These are phyloP conservation scores for Nematolebias whitei DNA, from an alignment of 2,113 vertebrate genomes.

Conservation along the genomic window DNA sequence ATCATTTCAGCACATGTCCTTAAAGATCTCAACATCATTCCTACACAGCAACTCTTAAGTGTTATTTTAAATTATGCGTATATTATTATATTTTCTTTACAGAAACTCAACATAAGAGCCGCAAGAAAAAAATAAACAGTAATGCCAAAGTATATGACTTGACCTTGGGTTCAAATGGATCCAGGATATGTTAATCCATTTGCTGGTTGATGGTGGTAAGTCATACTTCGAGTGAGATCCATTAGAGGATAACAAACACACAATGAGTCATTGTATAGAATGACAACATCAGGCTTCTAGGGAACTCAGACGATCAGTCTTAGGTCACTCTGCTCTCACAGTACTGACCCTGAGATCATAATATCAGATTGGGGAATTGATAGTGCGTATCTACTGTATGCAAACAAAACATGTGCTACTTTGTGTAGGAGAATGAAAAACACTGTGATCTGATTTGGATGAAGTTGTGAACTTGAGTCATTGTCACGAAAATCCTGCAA, in stretches of 20 bases:
- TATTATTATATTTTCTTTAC: constrained; percentile 5
- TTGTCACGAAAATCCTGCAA: not conserved
- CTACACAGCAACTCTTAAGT: constrained; percentile 9
- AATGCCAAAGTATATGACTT: constrained; percentile 34
- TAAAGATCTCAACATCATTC: not conserved
- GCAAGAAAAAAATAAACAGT: not conserved
- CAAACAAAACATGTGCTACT: not conserved
- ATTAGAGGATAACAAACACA: constrained; percentile 61
- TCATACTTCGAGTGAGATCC: constrained; percentile 32
- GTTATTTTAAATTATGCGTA: constrained; percentile 22
- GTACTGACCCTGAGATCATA: constrained; percentile 45
- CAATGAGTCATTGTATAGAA: constrained; percentile 59
- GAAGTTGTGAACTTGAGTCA: not conserved
- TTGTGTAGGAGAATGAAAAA: constrained; percentile 2
- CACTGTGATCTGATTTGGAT: constrained; percentile 1
- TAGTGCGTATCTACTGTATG: not conserved
- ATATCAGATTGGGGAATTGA: constrained; percentile 17
- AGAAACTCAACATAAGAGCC: constrained; percentile 17
- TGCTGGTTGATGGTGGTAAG: constrained; percentile 49
- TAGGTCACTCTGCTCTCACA: constrained; percentile 51
- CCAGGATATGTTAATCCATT: constrained; percentile 46
- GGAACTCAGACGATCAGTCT: constrained; percentile 54
- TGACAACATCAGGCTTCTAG: constrained; percentile 60
- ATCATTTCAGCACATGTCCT: constrained; percentile 5
- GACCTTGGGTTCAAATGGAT: constrained; percentile 59